phyloP scores from a whole-genome alignment of 2,797 vertebrate genomes.

The Xerus rutilus region DNA sequence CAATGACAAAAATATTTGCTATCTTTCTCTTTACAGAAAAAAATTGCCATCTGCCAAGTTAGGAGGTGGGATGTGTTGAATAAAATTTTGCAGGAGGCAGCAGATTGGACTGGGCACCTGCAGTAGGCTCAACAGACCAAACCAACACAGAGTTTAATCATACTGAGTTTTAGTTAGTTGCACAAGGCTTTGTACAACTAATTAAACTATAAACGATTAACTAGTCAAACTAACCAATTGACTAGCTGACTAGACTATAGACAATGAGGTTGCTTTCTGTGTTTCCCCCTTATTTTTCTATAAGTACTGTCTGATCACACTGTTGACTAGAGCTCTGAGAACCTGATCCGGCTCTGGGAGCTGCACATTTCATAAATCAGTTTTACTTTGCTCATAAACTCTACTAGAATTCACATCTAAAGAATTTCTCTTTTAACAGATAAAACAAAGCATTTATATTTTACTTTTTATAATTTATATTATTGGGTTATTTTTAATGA shows the following conservation, averaged over 20 bases:
- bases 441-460: neutral
- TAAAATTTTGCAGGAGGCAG: neutral
- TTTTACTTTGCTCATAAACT: neutral
- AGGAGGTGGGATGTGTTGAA: neutral
- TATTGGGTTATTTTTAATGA: constrained; percentile 1
- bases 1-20: neutral
- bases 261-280: neutral
- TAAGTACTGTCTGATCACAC: neutral
- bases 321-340: neutral
- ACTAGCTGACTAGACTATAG: neutral
- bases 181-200: neutral
- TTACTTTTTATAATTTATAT: constrained; percentile 5
- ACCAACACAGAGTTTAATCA: neutral
- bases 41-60: neutral
- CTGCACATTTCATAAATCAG: neutral
- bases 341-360: neutral
- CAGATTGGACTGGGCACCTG: neutral
- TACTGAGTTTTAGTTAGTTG: neutral
- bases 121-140: neutral
- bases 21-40: neutral
- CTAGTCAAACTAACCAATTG: neutral
- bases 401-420: neutral
- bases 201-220: neutral
- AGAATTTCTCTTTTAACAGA: neutral
- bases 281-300: neutral